Conservation (phyloP, 2,113 vertebrate genomes). For the Hirundichthys speculiger region DNA sequence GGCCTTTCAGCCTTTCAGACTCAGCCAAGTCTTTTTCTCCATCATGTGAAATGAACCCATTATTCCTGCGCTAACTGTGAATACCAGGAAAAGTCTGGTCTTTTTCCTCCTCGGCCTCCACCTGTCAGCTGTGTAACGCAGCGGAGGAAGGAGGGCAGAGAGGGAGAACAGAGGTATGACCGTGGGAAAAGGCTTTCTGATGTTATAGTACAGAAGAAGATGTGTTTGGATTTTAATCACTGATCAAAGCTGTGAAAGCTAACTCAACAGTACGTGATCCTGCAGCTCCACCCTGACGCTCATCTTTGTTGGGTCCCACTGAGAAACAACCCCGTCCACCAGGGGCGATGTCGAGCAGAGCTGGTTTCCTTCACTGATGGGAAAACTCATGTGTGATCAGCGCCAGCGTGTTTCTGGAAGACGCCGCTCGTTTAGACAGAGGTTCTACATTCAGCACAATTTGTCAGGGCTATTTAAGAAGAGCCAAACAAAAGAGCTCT, state of each 20-base stretch:
- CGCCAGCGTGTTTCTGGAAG: constrained; percentile 49
- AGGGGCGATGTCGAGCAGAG: neutral
- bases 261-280: no score
- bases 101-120: constrained; percentile 37
- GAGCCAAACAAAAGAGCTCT: constrained; percentile 44
- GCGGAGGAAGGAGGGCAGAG: constrained; percentile 13
- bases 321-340: neutral
- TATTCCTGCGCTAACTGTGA: no score
- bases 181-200: neutral
- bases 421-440: constrained; percentile 51
- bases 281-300: no score
- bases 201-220: constrained; percentile 25
- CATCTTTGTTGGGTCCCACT: no score
- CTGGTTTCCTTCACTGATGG: constrained; percentile 27
- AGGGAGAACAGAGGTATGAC: no score
- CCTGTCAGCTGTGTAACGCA: constrained; percentile 55
- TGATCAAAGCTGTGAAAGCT: neutral
- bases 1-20: no score
- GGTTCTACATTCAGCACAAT: constrained; percentile 51
- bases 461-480: constrained; percentile 56
- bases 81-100: constrained; percentile 17
- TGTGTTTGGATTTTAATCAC: neutral
- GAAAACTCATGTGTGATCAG: constrained; percentile 46
- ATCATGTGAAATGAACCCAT: no score
- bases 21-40: no score